phyloP scores from a whole-genome alignment of 2,113 vertebrate species.

The Pao palembangensis region DNA sequence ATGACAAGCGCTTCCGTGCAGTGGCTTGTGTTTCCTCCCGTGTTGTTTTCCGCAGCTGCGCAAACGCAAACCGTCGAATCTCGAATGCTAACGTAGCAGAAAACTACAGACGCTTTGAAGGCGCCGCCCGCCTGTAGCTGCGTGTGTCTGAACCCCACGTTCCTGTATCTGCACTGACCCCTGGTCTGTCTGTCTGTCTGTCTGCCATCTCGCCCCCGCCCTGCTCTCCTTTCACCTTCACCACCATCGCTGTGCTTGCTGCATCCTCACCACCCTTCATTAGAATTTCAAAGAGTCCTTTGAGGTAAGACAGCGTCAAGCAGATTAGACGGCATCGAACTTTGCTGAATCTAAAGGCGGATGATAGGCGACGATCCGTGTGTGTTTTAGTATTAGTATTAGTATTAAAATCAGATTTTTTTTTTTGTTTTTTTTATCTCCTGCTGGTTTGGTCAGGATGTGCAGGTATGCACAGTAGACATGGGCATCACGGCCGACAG shows the following conservation, averaged over 20 bases:
- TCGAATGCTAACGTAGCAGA: too few relatives aligned
- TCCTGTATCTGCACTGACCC: slow-evolving; percentile 69
- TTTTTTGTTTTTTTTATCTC: too few relatives aligned
- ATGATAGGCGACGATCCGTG: too few relatives aligned
- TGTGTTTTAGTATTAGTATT: too few relatives aligned
- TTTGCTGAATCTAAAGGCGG: background rate
- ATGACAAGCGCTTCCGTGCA: too few relatives aligned
- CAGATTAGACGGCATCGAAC: background rate
- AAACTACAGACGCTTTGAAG: too few relatives aligned
- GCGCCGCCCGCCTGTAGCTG: slow-evolving; percentile 22
- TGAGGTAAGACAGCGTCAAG: slow-evolving; percentile 88
- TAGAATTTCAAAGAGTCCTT: slow-evolving; percentile 99
- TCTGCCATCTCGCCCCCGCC: slow-evolving; percentile 74
- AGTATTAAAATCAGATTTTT: too few relatives aligned
- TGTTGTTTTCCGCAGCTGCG: too few relatives aligned
- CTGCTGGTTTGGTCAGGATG: slow-evolving; percentile 76
- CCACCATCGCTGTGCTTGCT: slow-evolving; percentile 76
- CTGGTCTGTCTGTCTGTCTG: slow-evolving; percentile 56
- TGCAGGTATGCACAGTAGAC: slow-evolving; percentile 90
- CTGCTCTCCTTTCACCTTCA: slow-evolving; percentile 68
- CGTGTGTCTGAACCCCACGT: slow-evolving; percentile 56
- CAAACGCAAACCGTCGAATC: too few relatives aligned
- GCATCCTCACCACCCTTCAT: slow-evolving; percentile 79
- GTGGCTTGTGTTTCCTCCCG: too few relatives aligned
- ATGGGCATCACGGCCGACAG: slow-evolving; percentile 89